Evolutionary conservation across 23 tunicate genomes (phyloP).

Genomic region (Halocynthia aurantium): DNA sequence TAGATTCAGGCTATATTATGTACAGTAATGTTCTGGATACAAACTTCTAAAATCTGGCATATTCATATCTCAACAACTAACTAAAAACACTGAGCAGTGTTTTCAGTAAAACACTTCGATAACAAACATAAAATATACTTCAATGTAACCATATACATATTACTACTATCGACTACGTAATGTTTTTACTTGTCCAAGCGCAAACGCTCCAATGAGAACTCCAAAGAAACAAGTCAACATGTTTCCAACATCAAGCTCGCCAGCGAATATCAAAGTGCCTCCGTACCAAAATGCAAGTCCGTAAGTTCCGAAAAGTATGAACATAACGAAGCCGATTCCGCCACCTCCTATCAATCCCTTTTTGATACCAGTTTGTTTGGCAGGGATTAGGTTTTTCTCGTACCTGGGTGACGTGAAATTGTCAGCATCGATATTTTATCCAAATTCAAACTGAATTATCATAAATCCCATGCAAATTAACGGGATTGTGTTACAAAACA

Average conservation of each 20-base stretch:
- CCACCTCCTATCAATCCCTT: constrained; percentile 67
- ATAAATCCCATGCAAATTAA: too few species aligned
- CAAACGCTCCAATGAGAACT: constrained; percentile 88
- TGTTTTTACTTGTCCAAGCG: constrained; percentile 48
- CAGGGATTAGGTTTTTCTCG: constrained; percentile 49
- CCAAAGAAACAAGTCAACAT: constrained; percentile 89
- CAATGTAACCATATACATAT: too few species aligned
- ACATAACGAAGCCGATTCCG: constrained; percentile 64
- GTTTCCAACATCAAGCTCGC: constrained; percentile 42
- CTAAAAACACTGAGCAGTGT: too few species aligned
- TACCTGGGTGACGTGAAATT: constrained; percentile 27
- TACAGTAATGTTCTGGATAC: too few species aligned
- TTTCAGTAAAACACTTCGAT: too few species aligned
- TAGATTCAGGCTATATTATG: too few species aligned
- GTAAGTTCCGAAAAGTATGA: constrained; percentile 83
- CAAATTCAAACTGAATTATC: too few species aligned
- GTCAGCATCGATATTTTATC: background rate
- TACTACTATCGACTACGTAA: too few species aligned
- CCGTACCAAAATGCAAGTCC: constrained; percentile 99
- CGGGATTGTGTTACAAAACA: too few species aligned
- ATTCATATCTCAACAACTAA: too few species aligned
- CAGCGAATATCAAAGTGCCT: constrained; percentile 54
- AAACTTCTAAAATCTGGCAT: too few species aligned
- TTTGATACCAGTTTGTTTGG: constrained; percentile 67
- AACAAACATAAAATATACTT: too few species aligned